Conservation (phyloP, 2,888 invertebrate species). For the Lasioglossum pauxillum region DNA sequence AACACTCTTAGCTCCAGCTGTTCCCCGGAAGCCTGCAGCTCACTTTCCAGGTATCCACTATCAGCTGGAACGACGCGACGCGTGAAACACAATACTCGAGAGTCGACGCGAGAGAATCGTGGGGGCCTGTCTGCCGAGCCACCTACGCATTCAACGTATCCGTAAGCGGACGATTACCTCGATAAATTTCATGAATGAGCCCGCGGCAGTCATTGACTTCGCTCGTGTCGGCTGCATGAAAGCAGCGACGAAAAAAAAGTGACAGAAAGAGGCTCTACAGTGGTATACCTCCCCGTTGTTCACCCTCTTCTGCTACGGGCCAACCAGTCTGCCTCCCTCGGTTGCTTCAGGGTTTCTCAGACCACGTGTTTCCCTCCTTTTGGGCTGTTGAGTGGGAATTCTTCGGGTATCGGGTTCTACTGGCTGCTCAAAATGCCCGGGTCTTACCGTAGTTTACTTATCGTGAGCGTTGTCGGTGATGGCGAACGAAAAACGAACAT, state of each 20-base stretch:
- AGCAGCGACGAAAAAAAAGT: slow-evolving; percentile 54
- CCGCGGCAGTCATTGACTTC: slow-evolving; percentile 72
- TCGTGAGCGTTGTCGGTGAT: not conserved
- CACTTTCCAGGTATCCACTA: slow-evolving; percentile 40
- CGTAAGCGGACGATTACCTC: slow-evolving; percentile 70
- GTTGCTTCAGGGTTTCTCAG: slow-evolving; percentile 49
- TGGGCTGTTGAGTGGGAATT: not conserved
- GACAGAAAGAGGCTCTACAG: slow-evolving; percentile 49
- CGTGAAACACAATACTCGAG: slow-evolving; percentile 22
- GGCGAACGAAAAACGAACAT: no score
- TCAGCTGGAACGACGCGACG: slow-evolving; percentile 33
- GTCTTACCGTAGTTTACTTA: not conserved
- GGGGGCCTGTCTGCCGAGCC: slow-evolving; percentile 9
- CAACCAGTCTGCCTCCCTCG: slow-evolving; percentile 36
- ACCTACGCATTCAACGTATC: slow-evolving; percentile 10
- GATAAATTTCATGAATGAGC: slow-evolving; percentile 76
- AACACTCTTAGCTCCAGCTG: slow-evolving; percentile 35
- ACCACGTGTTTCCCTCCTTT: not conserved
- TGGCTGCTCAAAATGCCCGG: not conserved
- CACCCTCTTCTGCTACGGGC: slow-evolving; percentile 36
- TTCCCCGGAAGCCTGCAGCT: slow-evolving; percentile 26
- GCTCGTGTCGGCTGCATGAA: slow-evolving; percentile 61
- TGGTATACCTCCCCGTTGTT: slow-evolving; percentile 42
- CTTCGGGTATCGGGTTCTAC: not conserved
- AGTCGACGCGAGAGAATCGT: slow-evolving; percentile 4